A percentile compares a stretch with the other conserved stretches of the same genome.
phyloP scores from a whole-genome alignment of 1,140 invertebrate genomes.

The Conopomorpha cramerella region DNA sequence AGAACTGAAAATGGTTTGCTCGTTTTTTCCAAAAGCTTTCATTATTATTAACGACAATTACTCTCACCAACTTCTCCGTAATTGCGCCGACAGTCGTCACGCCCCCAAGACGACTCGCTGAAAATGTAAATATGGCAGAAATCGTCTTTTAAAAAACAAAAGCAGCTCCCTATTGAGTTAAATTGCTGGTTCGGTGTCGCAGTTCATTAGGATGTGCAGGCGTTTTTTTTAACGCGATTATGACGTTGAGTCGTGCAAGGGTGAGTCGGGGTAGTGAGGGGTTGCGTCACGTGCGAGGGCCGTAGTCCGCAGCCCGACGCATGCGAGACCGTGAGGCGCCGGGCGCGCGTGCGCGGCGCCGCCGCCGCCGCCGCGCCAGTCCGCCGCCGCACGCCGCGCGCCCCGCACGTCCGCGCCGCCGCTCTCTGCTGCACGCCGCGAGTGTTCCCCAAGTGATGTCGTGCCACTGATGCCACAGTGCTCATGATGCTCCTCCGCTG shows the following conservation, averaged over 20 bases:
- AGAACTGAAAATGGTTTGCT: no score
- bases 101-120: no score
- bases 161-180: conserved; percentile 19
- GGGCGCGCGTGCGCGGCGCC: conserved; percentile 39
- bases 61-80: no score
- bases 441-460: conserved; percentile 50
- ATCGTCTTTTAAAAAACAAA: conserved; percentile 30
- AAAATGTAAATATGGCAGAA: conserved; percentile 29
- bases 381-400: conserved; percentile 17
- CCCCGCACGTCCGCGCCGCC: conserved; percentile 15
- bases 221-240: conserved; percentile 54
- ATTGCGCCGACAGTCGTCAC: no score
- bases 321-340: conserved; percentile 54
- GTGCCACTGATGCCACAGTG: conserved; percentile 57
- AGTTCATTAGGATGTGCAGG: conserved; percentile 52
- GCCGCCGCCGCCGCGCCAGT: conserved; percentile 12
- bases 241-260: conserved; percentile 27
- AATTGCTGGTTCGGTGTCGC: conserved; percentile 44
- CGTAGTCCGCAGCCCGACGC: conserved; percentile 50
- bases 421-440: conserved; percentile 19
- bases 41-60: no score
- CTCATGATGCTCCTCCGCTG: conserved; percentile 51
- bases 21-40: no score
- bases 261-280: conserved; percentile 42
- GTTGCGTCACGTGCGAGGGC: conserved; percentile 58